Percentiles rank a stretch among this genome's conserved stretches.
phyloP scores from a whole-genome alignment of 2,113 vertebrate genomes.

The Syngnathus scovelli region DNA sequence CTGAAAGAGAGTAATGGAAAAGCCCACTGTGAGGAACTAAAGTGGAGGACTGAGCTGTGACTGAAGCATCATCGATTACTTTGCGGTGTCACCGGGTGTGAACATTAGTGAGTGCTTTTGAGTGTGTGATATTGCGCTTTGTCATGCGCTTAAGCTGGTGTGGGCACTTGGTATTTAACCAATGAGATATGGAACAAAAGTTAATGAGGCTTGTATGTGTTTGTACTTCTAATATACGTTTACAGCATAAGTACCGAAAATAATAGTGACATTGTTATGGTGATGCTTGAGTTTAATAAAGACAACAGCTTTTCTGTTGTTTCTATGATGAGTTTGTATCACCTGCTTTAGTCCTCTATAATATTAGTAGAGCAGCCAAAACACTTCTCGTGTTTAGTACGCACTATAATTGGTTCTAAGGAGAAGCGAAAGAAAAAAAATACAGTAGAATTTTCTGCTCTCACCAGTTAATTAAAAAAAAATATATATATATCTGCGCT shows the following conservation, averaged over 20 bases:
- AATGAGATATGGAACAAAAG: slow-evolving; percentile 26
- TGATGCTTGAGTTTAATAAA: background rate
- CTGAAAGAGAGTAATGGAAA: slow-evolving; percentile 8
- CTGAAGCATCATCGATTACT: slow-evolving; percentile 35
- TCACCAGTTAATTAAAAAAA: background rate
- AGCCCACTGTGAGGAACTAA: slow-evolving; percentile 12
- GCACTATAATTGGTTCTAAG: background rate
- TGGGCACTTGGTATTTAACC: slow-evolving; percentile 24
- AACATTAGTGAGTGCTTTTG: slow-evolving; percentile 12
- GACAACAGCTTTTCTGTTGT: background rate
- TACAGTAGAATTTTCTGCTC: background rate
- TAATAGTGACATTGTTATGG: background rate
- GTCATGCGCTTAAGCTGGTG: slow-evolving; percentile 17
- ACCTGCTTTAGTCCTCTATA: background rate
- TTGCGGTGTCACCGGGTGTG: slow-evolving; percentile 16
- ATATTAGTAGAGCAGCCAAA: background rate
- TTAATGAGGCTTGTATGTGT: background rate
- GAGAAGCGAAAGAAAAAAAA: background rate
- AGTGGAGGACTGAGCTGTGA: slow-evolving; percentile 33
- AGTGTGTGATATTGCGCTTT: background rate
- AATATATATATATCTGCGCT: too few relatives aligned
- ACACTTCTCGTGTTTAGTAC: background rate
- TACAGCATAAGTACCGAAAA: background rate
- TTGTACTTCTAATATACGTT: background rate
- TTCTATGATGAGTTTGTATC: background rate